phyloP scores from a whole-genome alignment of 2,113 vertebrate species.

The Spea multiplicata region DNA sequence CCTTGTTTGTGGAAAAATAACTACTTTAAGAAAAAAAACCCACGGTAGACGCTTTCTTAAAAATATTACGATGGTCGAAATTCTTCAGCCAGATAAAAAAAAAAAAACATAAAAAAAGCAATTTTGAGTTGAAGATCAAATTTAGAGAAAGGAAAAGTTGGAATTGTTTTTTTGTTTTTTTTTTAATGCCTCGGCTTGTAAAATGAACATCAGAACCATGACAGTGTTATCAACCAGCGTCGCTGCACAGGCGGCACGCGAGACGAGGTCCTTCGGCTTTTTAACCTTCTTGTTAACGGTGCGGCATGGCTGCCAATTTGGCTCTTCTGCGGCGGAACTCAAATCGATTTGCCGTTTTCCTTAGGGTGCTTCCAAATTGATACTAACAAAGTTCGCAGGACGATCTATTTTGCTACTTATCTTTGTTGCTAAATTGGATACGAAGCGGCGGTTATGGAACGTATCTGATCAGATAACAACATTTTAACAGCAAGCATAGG shows the following conservation, averaged over 20 bases:
- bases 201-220: slow-evolving; percentile 7
- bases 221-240: background rate
- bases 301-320: slow-evolving; percentile 7
- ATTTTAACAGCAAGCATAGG: too few species aligned
- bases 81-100: slow-evolving; percentile 24
- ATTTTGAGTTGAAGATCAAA: slow-evolving; percentile 40
- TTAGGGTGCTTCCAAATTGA: background rate
- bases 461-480: background rate
- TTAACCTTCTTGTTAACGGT: slow-evolving; percentile 35
- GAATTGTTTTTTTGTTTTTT: slow-evolving; percentile 8
- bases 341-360: slow-evolving; percentile 9
- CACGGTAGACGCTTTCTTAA: background rate
- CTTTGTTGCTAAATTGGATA: background rate
- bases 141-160: slow-evolving; percentile 23
- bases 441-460: background rate
- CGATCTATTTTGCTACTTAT: background rate
- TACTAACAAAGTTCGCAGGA: background rate
- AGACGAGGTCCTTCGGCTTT: slow-evolving; percentile 6
- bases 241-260: background rate
- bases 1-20: slow-evolving; percentile 30
- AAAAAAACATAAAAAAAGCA: slow-evolving; percentile 40
- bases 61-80: slow-evolving; percentile 33
- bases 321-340: background rate
- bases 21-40: background rate
- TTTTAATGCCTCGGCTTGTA: slow-evolving; percentile 14